Conservation (phyloP, 2,113 vertebrate species). For the Oophaga pumilio region DNA sequence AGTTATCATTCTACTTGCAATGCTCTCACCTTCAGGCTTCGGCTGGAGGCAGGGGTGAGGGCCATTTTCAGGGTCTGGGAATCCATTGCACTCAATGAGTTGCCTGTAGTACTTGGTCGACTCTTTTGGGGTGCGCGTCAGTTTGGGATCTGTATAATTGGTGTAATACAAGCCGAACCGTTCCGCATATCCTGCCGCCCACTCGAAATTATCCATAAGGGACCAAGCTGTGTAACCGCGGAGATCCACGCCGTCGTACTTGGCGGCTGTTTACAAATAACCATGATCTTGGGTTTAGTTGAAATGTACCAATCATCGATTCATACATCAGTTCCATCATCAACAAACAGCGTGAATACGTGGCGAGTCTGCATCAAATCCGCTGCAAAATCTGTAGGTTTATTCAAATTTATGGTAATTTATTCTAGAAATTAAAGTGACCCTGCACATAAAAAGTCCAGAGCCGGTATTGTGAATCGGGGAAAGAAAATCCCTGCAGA, state of each 20-base stretch:
- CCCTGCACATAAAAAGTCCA: neutral
- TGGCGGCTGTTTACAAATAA: constrained; percentile 67
- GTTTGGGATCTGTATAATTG: constrained; percentile 78
- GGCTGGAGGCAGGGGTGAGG: constrained; percentile 78
- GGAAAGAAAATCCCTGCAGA: too few species aligned
- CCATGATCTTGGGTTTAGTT: neutral
- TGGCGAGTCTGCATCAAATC: too few species aligned
- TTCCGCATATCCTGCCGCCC: constrained; percentile 87
- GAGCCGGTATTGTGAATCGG: too few species aligned
- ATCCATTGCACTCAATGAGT: constrained; percentile 86
- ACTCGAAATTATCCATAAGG: constrained; percentile 94
- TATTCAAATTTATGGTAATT: neutral
- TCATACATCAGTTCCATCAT: too few species aligned
- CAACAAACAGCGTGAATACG: too few species aligned
- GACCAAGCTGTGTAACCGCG: constrained; percentile 89
- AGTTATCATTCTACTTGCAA: neutral
- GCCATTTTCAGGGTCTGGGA: constrained; percentile 80
- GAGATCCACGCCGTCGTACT: constrained; percentile 80
- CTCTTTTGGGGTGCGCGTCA: constrained; percentile 79
- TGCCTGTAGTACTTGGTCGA: constrained; percentile 78
- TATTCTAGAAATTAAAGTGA: neutral
- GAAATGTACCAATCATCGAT: too few species aligned
- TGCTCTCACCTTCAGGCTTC: constrained; percentile 74
- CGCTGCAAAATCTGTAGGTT: too few species aligned
- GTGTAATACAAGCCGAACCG: constrained; percentile 86